Percentiles rank a stretch among this genome's conserved stretches.
Conservation (phyloP, 2,888 invertebrate genomes). For the Seira sanloemensis region DNA sequence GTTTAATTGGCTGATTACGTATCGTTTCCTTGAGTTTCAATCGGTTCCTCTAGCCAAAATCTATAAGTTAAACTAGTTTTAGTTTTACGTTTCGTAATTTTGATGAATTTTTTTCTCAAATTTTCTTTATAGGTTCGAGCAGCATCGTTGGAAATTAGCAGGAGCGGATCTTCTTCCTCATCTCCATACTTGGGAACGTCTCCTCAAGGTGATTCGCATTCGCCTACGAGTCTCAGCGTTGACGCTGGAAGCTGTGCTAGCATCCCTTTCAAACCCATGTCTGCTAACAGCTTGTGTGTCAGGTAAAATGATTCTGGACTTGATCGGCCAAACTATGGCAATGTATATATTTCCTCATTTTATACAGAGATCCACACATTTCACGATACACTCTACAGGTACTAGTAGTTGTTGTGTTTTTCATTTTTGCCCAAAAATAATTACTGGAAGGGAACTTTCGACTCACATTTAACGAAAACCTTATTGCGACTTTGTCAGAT, state of each 20-base stretch:
- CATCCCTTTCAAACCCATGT: conserved; percentile 54
- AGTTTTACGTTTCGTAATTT: too few relatives aligned
- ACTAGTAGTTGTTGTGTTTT: too few relatives aligned
- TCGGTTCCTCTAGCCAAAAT: too few relatives aligned
- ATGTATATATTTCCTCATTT: not conserved
- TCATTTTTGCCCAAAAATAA: not conserved
- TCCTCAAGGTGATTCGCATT: conserved; percentile 53
- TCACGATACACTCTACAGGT: too few relatives aligned
- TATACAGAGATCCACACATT: too few relatives aligned
- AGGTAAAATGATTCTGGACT: conserved; percentile 37
- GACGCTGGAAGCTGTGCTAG: conserved; percentile 45
- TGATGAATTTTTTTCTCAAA: too few relatives aligned
- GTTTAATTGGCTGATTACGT: too few relatives aligned
- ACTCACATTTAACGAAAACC: too few relatives aligned
- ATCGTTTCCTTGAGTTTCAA: too few relatives aligned
- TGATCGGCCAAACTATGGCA: not conserved
- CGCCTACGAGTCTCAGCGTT: conserved; percentile 55
- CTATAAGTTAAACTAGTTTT: too few relatives aligned
- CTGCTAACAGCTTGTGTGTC: conserved; percentile 61
- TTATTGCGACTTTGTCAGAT: too few relatives aligned
- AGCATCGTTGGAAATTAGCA: conserved; percentile 62
- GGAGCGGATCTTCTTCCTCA: conserved; percentile 59
- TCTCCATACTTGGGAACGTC: conserved; percentile 50
- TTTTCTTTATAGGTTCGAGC: conserved; percentile 55
- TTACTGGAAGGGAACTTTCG: not conserved